phyloP scores from a whole-genome alignment of 1,140 invertebrate genomes.

The Aphis gossypii region DNA sequence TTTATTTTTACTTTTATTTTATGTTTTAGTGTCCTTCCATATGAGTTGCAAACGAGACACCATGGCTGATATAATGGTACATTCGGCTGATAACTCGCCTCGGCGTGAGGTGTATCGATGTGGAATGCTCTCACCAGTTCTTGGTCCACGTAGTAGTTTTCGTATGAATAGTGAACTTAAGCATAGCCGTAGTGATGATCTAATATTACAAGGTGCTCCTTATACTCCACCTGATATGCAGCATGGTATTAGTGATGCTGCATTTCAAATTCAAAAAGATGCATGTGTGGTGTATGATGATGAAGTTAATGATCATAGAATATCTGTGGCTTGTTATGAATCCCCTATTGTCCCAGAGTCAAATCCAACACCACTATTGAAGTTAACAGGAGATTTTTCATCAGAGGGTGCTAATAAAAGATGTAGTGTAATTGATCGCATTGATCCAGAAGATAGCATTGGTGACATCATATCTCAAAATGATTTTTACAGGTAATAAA shows the following conservation, averaged over 20 bases:
- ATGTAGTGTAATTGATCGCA: constrained; percentile 64
- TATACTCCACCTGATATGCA: constrained; percentile 65
- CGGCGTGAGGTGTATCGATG: constrained; percentile 52
- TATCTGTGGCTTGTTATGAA: constrained; percentile 56
- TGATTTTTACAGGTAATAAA: constrained; percentile 70
- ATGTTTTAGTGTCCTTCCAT: constrained; percentile 25
- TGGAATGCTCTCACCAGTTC: constrained; percentile 48
- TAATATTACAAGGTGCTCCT: constrained; percentile 64
- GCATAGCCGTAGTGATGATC: constrained; percentile 63
- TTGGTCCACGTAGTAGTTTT: constrained; percentile 59
- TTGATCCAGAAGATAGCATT: constrained; percentile 73
- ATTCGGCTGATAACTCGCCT: constrained; percentile 52
- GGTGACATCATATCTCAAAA: constrained; percentile 72
- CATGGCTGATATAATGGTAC: constrained; percentile 56
- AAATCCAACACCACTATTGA: constrained; percentile 60
- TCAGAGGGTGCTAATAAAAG: constrained; percentile 58
- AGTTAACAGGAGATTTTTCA: constrained; percentile 63
- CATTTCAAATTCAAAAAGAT: constrained; percentile 62
- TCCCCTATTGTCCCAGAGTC: constrained; percentile 56
- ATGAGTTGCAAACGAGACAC: constrained; percentile 51
- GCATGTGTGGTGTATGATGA: constrained; percentile 63
- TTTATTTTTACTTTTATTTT: neutral
- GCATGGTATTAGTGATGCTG: constrained; percentile 63
- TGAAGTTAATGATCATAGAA: constrained; percentile 63
- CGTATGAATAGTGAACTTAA: constrained; percentile 61